These are phyloP conservation scores for Caenorhabditis brenneri DNA, from an alignment of 1,140 invertebrate species.

Conservation along the genomic window DNA sequence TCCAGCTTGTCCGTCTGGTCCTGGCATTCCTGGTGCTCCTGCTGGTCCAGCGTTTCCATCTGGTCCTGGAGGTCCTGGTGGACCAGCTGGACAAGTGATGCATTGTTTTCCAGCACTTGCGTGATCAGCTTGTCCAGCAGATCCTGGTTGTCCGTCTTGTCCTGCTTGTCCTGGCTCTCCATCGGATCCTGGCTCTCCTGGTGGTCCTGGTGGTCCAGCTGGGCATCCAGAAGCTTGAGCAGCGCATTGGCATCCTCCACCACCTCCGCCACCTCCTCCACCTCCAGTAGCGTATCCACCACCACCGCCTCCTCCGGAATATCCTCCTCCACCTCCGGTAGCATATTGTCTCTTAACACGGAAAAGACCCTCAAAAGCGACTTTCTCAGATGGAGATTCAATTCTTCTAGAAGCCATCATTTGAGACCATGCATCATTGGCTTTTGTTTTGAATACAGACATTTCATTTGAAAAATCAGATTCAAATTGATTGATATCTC, in stretches of 20 bases:
- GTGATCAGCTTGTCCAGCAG: slow-evolving; percentile 15
- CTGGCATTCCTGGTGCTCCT: slow-evolving; percentile 41
- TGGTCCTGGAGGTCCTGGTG: slow-evolving; percentile 49
- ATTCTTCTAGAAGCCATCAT: slow-evolving; percentile 16
- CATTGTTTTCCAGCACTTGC: slow-evolving; percentile 1
- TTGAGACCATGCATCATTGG: slow-evolving; percentile 16
- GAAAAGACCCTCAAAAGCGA: not conserved
- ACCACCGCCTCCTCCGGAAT: not conserved
- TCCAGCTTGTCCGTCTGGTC: slow-evolving; percentile 45
- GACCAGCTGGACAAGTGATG: slow-evolving; percentile 51
- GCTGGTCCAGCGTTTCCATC: slow-evolving; percentile 44
- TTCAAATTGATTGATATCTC: slow-evolving; percentile 37
- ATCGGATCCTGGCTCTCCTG: slow-evolving; percentile 25
- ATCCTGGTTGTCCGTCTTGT: slow-evolving; percentile 13
- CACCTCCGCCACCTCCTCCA: not conserved
- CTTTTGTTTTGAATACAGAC: slow-evolving; percentile 5
- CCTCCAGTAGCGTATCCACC: no score
- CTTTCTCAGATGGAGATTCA: slow-evolving; percentile 3
- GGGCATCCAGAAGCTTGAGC: slow-evolving; percentile 44
- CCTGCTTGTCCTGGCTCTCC: slow-evolving; percentile 24
- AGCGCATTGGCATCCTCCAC: slow-evolving; percentile 37
- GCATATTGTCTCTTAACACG: slow-evolving; percentile 33
- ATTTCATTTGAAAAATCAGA: slow-evolving; percentile 12
- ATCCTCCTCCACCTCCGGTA: not conserved
- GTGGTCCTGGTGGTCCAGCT: slow-evolving; percentile 41